Evolutionary conservation across 2,888 invertebrate genomes (phyloP).

Genomic region (Lasioglossum marginatum): DNA sequence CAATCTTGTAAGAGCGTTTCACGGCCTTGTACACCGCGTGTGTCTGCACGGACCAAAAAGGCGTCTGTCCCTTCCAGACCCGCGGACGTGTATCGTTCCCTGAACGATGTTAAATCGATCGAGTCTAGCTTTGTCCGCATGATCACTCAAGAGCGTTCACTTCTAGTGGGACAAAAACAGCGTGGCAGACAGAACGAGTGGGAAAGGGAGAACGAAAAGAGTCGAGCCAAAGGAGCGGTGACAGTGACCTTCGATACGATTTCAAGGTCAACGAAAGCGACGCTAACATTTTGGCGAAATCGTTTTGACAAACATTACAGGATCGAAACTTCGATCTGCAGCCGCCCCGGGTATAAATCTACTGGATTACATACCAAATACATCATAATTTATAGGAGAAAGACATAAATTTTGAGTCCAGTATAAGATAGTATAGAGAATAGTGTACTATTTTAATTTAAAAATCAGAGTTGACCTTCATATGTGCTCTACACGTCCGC

Average conservation of each 20-base stretch:
- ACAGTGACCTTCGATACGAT: neutral
- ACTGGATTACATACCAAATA: no score
- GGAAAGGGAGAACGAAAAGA: neutral
- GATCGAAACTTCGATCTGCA: no score
- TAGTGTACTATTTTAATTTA: no score
- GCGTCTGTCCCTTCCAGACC: conserved; percentile 58
- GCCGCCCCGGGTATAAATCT: no score
- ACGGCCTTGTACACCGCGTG: conserved; percentile 58
- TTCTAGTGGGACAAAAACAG: conserved; percentile 16
- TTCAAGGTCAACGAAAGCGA: conserved; percentile 1
- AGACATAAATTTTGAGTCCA: no score
- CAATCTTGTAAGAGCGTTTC: conserved; percentile 61
- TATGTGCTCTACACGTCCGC: no score
- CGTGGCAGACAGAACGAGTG: neutral
- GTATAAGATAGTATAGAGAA: no score
- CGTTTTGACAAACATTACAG: no score
- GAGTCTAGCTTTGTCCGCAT: conserved; percentile 63
- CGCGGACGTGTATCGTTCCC: conserved; percentile 43
- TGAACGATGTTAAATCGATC: conserved; percentile 71
- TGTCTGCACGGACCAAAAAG: conserved; percentile 56
- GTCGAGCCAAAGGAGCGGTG: neutral
- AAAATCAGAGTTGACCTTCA: no score
- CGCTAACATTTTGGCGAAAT: neutral
- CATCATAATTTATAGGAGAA: no score
- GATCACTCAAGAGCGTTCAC: conserved; percentile 39